These are phyloP conservation scores for Parapsyche elsis DNA, from an alignment of 1,140 invertebrate genomes.

Conservation along the genomic window DNA sequence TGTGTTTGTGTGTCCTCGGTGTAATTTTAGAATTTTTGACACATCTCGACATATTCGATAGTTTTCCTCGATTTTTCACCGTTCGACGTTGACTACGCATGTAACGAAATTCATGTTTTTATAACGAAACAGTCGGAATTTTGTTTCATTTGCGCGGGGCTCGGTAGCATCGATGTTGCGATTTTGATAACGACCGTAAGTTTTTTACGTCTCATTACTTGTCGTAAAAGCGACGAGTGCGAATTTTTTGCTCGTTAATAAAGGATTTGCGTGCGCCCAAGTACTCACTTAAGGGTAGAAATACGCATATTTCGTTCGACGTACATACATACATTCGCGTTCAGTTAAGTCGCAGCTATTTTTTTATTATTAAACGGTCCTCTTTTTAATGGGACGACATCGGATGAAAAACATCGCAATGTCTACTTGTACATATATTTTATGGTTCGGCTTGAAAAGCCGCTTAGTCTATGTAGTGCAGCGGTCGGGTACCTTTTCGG, in stretches of 20 bases:
- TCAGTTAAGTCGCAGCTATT: not conserved
- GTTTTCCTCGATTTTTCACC: not conserved
- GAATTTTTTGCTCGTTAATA: constrained; percentile 30
- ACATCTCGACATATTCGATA: not conserved
- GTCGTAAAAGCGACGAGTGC: constrained; percentile 4
- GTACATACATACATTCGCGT: not conserved
- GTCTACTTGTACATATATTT: no score
- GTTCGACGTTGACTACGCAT: not conserved
- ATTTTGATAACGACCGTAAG: constrained; percentile 5
- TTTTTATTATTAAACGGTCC: no score
- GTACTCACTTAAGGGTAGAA: not conserved
- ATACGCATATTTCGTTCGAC: not conserved
- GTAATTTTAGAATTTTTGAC: constrained; percentile 16
- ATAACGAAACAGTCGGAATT: no score
- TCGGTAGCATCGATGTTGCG: not conserved
- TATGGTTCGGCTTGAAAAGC: no score
- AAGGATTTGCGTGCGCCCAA: constrained; percentile 16
- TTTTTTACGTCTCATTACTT: constrained; percentile 20
- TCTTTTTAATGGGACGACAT: no score
- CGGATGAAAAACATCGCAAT: no score
- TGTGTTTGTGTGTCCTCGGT: not conserved
- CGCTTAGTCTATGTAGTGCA: no score
- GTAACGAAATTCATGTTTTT: no score
- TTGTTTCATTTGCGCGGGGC: no score
- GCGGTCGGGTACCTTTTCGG: no score